phyloP scores from a whole-genome alignment of 2,888 invertebrate species.

The Pachymerium ferrugineum region DNA sequence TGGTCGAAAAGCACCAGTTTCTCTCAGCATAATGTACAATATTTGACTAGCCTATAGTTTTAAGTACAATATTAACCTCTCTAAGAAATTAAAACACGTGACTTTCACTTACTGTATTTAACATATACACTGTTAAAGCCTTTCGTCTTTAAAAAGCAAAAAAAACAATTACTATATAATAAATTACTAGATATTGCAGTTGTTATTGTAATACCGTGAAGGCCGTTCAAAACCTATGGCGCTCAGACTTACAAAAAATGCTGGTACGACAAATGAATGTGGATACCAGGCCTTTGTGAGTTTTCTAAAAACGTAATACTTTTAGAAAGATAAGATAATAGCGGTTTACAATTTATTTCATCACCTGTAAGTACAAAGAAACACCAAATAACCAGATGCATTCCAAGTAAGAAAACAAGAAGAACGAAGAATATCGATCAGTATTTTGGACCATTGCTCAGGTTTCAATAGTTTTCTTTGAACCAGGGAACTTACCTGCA shows the following conservation, averaged over 20 bases:
- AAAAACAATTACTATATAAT: no score
- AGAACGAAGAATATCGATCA: not conserved
- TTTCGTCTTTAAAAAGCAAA: not conserved
- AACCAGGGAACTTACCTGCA: not conserved
- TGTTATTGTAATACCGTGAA: not conserved
- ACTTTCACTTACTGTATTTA: not conserved
- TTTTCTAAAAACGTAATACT: no score
- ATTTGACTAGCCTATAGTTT: not conserved
- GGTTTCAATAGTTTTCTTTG: not conserved
- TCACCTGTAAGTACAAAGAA: not conserved
- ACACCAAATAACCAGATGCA: not conserved
- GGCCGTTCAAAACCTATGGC: not conserved
- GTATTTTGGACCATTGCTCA: not conserved
- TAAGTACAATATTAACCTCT: not conserved
- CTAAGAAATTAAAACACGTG: not conserved
- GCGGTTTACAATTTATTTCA: no score
- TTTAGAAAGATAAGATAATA: no score
- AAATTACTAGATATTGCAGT: no score
- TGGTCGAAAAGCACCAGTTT: not conserved
- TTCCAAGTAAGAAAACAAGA: not conserved
- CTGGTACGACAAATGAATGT: not conserved
- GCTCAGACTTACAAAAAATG: not conserved
- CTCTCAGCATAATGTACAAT: not conserved
- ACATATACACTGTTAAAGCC: not conserved
- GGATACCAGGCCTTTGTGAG: not conserved